A percentile compares a stretch with the other conserved stretches of the same genome.
These are phyloP conservation scores for Cossypha polioptera DNA, from an alignment of 2,797 vertebrate species.

Conservation along the genomic window DNA sequence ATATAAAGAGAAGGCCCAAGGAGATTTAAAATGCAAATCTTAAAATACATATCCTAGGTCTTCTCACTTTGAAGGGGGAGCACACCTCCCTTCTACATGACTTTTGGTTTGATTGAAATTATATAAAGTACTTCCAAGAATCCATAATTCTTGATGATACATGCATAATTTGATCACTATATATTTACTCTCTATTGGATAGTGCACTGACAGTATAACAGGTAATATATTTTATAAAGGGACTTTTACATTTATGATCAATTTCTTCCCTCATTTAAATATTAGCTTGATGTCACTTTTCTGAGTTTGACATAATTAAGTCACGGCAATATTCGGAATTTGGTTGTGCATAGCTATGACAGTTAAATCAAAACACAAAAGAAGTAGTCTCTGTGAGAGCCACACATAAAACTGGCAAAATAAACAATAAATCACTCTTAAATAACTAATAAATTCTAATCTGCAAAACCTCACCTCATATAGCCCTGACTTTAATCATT, in stretches of 20 bases:
- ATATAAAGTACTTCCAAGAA: not conserved
- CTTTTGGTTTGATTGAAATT: not conserved
- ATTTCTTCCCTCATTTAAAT: not conserved
- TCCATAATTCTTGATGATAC: not conserved
- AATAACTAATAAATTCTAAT: not conserved
- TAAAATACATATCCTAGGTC: not conserved
- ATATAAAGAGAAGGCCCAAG: not conserved
- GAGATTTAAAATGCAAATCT: conserved; percentile 28
- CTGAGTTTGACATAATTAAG: not conserved
- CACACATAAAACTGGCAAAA: not conserved
- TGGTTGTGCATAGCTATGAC: not conserved
- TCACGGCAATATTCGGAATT: not conserved
- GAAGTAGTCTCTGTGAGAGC: not conserved
- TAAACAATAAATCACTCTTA: not conserved
- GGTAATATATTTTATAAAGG: not conserved
- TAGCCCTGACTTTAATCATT: not conserved
- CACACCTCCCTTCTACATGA: not conserved
- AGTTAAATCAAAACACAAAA: not conserved
- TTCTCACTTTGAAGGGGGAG: not conserved
- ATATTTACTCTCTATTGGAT: not conserved
- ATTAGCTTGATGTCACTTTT: not conserved
- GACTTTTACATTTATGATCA: not conserved
- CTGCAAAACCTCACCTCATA: not conserved
- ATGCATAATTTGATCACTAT: not conserved
- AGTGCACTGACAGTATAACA: not conserved